Base-by-base conservation (phyloP, 2,888 invertebrate species). In the Morpho helenor region DNA sequence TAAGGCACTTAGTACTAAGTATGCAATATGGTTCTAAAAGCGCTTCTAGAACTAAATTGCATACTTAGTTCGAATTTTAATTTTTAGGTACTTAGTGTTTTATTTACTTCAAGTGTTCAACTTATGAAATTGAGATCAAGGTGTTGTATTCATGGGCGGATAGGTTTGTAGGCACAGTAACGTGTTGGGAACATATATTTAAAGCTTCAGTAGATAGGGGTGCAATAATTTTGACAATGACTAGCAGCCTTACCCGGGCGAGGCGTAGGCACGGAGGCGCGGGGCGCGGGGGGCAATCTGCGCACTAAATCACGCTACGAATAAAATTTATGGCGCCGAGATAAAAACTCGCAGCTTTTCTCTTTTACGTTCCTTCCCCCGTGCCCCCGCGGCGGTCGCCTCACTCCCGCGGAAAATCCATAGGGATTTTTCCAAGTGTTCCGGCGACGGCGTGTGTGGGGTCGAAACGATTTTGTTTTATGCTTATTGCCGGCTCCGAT, bases 291-390 rank as follows among this genome's bases (percentile, higher is more conserved):
- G 87, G 88, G 88, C 89, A 90, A 91, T 91, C 91, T 91, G 89
- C 84, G 90, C 91, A 91, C 91, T 91, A 91, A 91, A 91, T 91
- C 91, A 91, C 91, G 91, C 88, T 91, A 87, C 91, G 91, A 91
- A 91, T 91, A 91, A 91, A 91, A 91, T 91, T 91, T 91, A 91
- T 91, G 91, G 91, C 87, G 88, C 88, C 90, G 90, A 91, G 91
- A 91, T 91, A 91, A 91, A 91, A 91, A 91, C 91, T 91, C 91
- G 91, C 90, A 91, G 91, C 91, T 91, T 91, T 91, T 91, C 91
- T 91, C 91, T 91, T 91, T 91, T 91, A 90, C 89, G 89, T 89
- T 88, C 87, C 85, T 88, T 87, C 83, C 81, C 84, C 80, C 76
- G 73, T 68, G 68, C 71, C 70, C 68, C 78, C 48, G 77, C 79